Evolutionary conservation across 2,888 invertebrate species (phyloP), one percentile per base, ranked within the genome.

Genomic region (Eretmocerus hayati): DNA sequence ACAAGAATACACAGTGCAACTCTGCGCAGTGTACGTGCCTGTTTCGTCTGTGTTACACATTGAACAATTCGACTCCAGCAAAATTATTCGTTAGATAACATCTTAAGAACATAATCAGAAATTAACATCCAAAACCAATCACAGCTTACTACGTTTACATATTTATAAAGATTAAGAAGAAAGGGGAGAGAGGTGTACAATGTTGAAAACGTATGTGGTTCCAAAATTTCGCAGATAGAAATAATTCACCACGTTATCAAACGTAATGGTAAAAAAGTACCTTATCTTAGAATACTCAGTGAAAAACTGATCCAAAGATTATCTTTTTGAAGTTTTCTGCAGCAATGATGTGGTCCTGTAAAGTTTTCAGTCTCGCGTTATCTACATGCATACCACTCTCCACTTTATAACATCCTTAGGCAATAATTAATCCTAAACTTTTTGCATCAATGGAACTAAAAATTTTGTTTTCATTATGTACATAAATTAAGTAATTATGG

Each of bases 61-160:
- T 46, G 53, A 55, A 58, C 56, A 51, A 56, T 49, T 50, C 47
- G 44, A 50, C 48, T 46, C 55, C 46, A 55, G 44, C 51, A 52
- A 49, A 52, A 45, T 56, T 56, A 47, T 49, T 56, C 47, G 54
- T 57, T 56, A 59, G 58, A 58, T 55, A 57, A 57, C 58, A 56
- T 55, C 48, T 48, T 51, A 44, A 53, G 53, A 53, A 56, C 43
- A 50, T 55, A 54, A 52, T 56, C 54, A 59, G 59, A 59, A 60
- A 58, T 58, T 55, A 60, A 58, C 55, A 60, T 60, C 60, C 59
- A 60, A 53, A 60, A 60, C 60, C 59, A 61, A 62, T 65, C 64
- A 64, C 63, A 64, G 63, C 62, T 64, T 63, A 60, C 57, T 53
- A 58, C 53, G 52, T 58, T 54, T 56, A 52, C 50, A 50, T 50